Evolutionary conservation across 2,888 invertebrate genomes (phyloP).

Genomic region (Ophion slaviceki): DNA sequence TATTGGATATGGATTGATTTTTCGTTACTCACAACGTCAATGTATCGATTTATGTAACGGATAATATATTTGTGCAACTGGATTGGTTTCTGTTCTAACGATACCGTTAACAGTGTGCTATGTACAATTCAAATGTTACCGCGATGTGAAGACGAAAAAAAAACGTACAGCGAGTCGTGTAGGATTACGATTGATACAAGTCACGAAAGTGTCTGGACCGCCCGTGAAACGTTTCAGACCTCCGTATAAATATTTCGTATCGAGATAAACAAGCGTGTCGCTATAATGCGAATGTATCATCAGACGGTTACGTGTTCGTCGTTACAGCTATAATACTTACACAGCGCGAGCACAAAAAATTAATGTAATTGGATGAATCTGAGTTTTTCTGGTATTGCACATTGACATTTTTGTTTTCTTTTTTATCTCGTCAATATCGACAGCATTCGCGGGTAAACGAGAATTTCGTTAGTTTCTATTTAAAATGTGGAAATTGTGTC

Average conservation of each 20-base stretch:
- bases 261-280: conserved; percentile 30
- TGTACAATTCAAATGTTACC: conserved; percentile 46
- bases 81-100: conserved; percentile 55
- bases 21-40: conserved; percentile 3
- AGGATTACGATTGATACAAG: conserved; percentile 32
- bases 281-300: conserved; percentile 56
- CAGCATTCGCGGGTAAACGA: background rate
- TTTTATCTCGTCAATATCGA: conserved; percentile 1
- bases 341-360: conserved; percentile 36
- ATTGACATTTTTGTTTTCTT: conserved; percentile 24
- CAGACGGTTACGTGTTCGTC: conserved; percentile 45
- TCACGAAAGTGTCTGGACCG: conserved; percentile 5
- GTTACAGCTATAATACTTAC: conserved; percentile 60
- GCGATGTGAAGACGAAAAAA: background rate
- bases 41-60: conserved; percentile 19
- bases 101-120: conserved; percentile 38
- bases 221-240: conserved; percentile 18
- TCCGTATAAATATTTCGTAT: conserved; percentile 53
- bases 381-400: conserved; percentile 59
- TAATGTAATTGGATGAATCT: conserved; percentile 42
- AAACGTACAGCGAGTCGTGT: background rate
- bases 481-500: background rate
- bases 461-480: background rate
- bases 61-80: conserved; percentile 61
- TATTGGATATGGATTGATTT: background rate